A percentile compares a stretch with the other conserved stretches of the same genome.
These are phyloP conservation scores for Enteromius thamalakanensis DNA, from an alignment of 2,797 vertebrate genomes.

Conservation along the genomic window DNA sequence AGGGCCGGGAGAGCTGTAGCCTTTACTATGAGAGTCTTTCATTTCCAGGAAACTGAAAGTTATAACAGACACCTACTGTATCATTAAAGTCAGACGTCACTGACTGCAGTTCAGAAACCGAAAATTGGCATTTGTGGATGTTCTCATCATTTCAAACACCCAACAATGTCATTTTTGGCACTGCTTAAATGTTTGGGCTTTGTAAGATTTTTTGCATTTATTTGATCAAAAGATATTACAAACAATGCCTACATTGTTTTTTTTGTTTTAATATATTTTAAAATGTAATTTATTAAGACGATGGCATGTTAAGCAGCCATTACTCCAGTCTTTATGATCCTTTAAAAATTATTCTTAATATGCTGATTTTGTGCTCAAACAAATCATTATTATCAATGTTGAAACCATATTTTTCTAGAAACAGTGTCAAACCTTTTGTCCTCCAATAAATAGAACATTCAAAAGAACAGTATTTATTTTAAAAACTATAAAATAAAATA, in stretches of 20 bases:
- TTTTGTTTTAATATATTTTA: not conserved
- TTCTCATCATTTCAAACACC: not conserved
- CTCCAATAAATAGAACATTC: not conserved
- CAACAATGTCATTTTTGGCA: not conserved
- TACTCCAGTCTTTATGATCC: not conserved
- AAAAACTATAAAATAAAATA: not conserved
- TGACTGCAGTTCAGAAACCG: not conserved
- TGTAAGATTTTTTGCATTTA: not conserved
- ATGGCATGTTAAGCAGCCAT: not conserved
- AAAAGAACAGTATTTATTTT: not conserved
- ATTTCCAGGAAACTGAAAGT: constrained; percentile 90
- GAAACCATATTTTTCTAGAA: not conserved
- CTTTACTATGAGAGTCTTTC: constrained; percentile 87
- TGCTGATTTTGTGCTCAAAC: not conserved
- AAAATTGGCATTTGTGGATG: not conserved
- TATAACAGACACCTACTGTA: constrained; percentile 11
- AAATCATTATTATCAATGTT: not conserved
- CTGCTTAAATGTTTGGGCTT: not conserved
- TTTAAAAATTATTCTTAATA: not conserved
- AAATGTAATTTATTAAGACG: not conserved
- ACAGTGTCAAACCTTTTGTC: not conserved
- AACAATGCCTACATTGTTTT: not conserved
- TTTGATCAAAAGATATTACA: not conserved
- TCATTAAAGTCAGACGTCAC: not conserved
- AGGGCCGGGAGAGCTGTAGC: constrained; percentile 78